phyloP scores from a whole-genome alignment of 1,140 invertebrate species.

The Muscidifurax raptorellus region DNA sequence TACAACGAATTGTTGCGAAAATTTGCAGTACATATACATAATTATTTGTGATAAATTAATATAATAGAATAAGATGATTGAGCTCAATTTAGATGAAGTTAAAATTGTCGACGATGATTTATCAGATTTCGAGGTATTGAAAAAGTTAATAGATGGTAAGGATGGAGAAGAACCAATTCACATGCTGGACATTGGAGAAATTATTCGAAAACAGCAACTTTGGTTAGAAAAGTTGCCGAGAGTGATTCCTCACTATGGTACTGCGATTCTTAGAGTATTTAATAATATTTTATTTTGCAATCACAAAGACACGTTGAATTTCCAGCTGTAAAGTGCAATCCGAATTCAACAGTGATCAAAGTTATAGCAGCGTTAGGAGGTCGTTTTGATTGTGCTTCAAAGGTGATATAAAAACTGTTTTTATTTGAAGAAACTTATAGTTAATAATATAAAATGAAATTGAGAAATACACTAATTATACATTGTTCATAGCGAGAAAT shows the following conservation, averaged over 20 bases:
- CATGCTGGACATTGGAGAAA: slow-evolving; percentile 80
- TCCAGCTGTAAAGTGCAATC: slow-evolving; percentile 85
- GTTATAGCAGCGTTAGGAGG: slow-evolving; percentile 80
- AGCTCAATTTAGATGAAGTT: slow-evolving; percentile 25
- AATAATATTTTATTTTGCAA: slow-evolving; percentile 29
- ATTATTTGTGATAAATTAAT: no score
- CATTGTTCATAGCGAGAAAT: slow-evolving; percentile 79
- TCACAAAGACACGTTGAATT: slow-evolving; percentile 32
- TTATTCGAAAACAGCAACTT: slow-evolving; percentile 78
- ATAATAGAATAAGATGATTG: background rate
- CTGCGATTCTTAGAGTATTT: background rate
- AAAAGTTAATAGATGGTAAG: slow-evolving; percentile 62
- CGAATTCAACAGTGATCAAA: slow-evolving; percentile 79
- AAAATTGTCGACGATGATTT: slow-evolving; percentile 62
- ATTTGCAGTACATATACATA: no score
- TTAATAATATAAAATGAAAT: slow-evolving; percentile 11
- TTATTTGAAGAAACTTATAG: background rate
- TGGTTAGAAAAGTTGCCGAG: slow-evolving; percentile 81
- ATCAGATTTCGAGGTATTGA: slow-evolving; percentile 62
- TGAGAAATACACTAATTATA: background rate
- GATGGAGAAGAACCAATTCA: slow-evolving; percentile 81
- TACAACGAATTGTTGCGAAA: no score
- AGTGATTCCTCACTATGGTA: slow-evolving; percentile 80
- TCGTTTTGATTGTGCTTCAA: slow-evolving; percentile 87
- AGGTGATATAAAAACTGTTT: slow-evolving; percentile 72